Evolutionary conservation across 2,888 invertebrate species (phyloP), one percentile per base, ranked within the genome.

Genomic region (Latrodectus hesperus): DNA sequence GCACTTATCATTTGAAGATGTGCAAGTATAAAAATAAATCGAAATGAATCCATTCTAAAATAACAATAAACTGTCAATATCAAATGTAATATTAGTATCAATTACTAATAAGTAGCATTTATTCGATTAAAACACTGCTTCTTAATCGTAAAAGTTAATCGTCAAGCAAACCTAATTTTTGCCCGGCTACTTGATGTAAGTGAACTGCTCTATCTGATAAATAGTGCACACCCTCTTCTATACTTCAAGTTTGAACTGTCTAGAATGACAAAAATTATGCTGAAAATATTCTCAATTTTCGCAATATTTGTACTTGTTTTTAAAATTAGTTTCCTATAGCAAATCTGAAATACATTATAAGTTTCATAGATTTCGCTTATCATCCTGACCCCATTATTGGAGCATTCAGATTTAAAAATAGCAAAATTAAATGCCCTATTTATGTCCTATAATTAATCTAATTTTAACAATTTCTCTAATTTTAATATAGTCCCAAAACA

Each of bases 291-390:
- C 51, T 53, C n/a, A 73, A 67, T 74, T 81, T 84, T 74, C 55
- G 67, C 78, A 78, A 84, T 78, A 78, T 84, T 84, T 84, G 84
- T 84, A 84, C 84, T 84, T 84, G 71, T 84, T 84, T 73, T 38
- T 52, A 78, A 72, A 78, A 78, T 84, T 76, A 60, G 65, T 77
- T 70, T 84, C 52, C 51, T 52, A 77, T 38, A 38, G 51, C 76
- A 38, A 26, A 51, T 71, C 77, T 72, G 51, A 51, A 80, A 49
- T 80, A 60, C 52, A 38, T 72, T 71, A 38, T 64, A 70, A 49
- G 51, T 83, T 83, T 75, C 70, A 76, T 76, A 73, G 60, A 65
- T 52, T 68, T 84, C 78, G 60, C 75, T 49, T 70, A 55, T 51
- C 53, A 76, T 70, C 78, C 55, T 79, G 68, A 68, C 67, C 53